Conservation (phyloP, 2,797 vertebrate species). For the Lutra lutra region DNA sequence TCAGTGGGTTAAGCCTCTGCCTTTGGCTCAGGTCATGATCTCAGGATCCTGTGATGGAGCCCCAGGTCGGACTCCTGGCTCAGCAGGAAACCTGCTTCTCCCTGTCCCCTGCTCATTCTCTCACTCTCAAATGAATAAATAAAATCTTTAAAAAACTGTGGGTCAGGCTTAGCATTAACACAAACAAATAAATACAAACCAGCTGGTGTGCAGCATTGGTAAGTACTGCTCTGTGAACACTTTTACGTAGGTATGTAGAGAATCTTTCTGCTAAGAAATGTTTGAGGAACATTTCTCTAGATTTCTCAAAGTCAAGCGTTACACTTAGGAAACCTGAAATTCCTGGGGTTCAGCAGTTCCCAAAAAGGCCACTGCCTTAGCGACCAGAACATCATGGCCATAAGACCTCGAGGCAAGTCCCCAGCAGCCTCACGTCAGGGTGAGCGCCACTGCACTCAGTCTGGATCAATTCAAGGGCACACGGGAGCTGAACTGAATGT, state of each 20-base stretch:
- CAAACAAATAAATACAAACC: background rate
- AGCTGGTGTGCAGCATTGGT: background rate
- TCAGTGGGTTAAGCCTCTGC: too few relatives aligned
- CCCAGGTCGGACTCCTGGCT: too few relatives aligned
- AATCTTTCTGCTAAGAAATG: background rate
- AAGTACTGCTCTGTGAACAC: background rate
- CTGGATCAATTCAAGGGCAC: background rate
- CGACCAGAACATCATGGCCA: background rate
- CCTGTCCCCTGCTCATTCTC: too few relatives aligned
- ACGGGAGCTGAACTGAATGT: background rate
- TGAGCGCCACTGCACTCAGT: accelerated
- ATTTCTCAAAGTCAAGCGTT: slow-evolving; percentile 11
- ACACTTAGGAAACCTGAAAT: background rate
- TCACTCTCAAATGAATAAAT: background rate
- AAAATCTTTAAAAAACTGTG: background rate
- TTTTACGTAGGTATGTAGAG: background rate
- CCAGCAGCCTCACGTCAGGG: background rate
- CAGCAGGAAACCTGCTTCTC: too few relatives aligned
- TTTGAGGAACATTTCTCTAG: background rate
- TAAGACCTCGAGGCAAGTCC: background rate
- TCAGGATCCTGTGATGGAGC: too few relatives aligned
- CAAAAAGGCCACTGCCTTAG: background rate
- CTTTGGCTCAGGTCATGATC: too few relatives aligned
- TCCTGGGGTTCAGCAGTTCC: background rate
- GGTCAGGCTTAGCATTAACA: background rate